Conservation (phyloP, 2,113 vertebrate genomes). For the Telmatochromis sp. region DNA sequence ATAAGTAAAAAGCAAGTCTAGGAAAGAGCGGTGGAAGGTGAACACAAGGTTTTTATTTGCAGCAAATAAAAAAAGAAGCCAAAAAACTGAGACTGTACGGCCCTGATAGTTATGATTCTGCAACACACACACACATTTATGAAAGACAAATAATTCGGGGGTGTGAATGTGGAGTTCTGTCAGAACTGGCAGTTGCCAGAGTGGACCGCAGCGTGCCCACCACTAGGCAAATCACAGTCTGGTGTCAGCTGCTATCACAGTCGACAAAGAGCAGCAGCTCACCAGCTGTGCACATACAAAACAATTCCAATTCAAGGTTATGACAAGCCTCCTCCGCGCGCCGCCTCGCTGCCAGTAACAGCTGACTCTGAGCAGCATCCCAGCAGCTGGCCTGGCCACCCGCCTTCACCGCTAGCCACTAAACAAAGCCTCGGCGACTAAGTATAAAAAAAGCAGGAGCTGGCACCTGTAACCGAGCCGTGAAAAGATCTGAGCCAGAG, state of each 20-base stretch:
- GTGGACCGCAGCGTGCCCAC: neutral
- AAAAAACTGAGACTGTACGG: neutral
- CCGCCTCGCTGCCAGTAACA: slow-evolving; percentile 30
- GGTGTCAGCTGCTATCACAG: slow-evolving; percentile 47
- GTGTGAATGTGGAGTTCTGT: neutral
- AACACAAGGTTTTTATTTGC: neutral
- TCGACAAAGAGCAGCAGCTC: slow-evolving; percentile 31
- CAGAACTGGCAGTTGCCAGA: slow-evolving; percentile 2
- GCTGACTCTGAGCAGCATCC: slow-evolving; percentile 35
- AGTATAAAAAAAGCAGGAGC: slow-evolving; percentile 21
- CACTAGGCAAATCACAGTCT: slow-evolving; percentile 36
- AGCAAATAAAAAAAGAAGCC: neutral
- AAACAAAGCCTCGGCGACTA: slow-evolving; percentile 10
- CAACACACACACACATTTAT: neutral
- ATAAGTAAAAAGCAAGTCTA: neutral
- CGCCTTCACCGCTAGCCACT: neutral
- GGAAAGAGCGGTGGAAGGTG: neutral
- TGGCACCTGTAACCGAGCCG: slow-evolving; percentile 32
- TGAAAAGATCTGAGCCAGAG: neutral
- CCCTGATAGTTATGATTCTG: slow-evolving; percentile 4
- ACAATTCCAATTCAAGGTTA: slow-evolving; percentile 49
- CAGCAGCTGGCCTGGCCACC: slow-evolving; percentile 45
- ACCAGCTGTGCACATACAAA: slow-evolving; percentile 61
- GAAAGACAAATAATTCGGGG: slow-evolving; percentile 27
- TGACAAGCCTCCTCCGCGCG: slow-evolving; percentile 16